Evolutionary conservation across 2,888 invertebrate species (phyloP), one percentile per base, ranked within the genome.

Genomic region (Cataglyphis livida): DNA sequence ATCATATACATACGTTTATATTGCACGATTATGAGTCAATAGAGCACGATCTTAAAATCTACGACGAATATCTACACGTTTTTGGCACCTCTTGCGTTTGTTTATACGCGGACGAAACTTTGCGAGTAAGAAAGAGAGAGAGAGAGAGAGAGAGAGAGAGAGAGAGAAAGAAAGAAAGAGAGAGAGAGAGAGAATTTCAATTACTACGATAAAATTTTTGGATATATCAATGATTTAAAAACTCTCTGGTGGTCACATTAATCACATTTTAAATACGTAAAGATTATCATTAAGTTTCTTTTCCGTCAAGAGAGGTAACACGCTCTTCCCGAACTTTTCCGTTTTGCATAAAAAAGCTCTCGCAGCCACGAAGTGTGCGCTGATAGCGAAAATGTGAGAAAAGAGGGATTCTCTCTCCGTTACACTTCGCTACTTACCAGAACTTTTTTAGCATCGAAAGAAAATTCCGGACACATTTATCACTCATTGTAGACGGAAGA

Each of bases 61-160:
- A 90, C 75, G 74, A 88, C 83, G 82, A 84, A 86, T 71, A 83
- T 83, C 74, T 76, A 85, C 81, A 84, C 85, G 85, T 85, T 90
- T 79, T 91, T 91, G 91, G 91, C 91, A 91, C 91, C 88, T 88
- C 70, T 79, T 79, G 59, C 54, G 81, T 88, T 89, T 89, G 87
- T 83, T 68, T 71, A 57, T 79, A 83, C 74, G 73, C 65, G 73
- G 71, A 82, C 78, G 83, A 83, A 83, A 85, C 75, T 82, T 75
- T 59, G 65, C 54, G 64, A 18, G 75, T 61, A 65, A 83, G 28
- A 59, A 38, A 84, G 64, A 68, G 61, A 64, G 68, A 48, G 70
- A 71, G 70, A 64, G 78, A 78, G 62, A 82, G 66, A 62, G 51
- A 79, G 66, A 76, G 73, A 48, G 62, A 81, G 81, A 76, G 48